Percentiles rank a stretch among this genome's conserved stretches.
Evolutionary conservation across 1,140 invertebrate species (phyloP).

Genomic region (Aphelenchoides besseyi): DNA sequence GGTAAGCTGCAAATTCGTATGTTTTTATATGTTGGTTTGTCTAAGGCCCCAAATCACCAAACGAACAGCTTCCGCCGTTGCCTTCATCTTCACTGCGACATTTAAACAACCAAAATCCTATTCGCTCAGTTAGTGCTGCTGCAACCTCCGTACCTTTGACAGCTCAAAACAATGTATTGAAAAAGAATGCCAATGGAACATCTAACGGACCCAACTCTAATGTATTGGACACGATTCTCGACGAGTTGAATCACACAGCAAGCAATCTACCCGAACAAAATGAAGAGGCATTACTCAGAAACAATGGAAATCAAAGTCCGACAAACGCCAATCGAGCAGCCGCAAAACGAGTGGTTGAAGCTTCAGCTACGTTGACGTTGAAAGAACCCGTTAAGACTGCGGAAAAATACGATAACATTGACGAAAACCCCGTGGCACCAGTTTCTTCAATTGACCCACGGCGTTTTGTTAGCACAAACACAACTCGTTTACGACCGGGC

Average conservation of each 20-base stretch:
- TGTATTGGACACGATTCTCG: conserved; percentile 39
- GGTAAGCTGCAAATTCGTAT: background rate
- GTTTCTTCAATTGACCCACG: background rate
- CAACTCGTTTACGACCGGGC: background rate
- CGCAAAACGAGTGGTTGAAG: background rate
- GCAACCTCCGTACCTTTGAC: conserved; percentile 1
- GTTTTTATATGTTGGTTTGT: background rate
- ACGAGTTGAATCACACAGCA: conserved; percentile 32
- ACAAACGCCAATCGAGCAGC: background rate
- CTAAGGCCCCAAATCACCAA: background rate
- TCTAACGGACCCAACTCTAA: conserved; percentile 29
- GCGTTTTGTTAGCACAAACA: background rate
- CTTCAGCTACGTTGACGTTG: conserved; percentile 3
- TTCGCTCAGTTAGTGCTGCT: conserved; percentile 3
- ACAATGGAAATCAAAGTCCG: background rate
- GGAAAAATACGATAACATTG: conserved; percentile 10
- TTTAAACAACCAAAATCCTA: background rate
- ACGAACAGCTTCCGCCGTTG: background rate
- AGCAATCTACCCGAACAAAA: conserved; percentile 3
- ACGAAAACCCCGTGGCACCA: background rate
- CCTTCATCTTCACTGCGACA: background rate
- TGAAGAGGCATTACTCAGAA: background rate
- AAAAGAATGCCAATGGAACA: conserved; percentile 20
- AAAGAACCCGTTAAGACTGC: background rate
- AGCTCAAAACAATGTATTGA: conserved; percentile 22